These are phyloP conservation scores for Cyphomyrmex costatus DNA, from an alignment of 1,140 invertebrate species.

Conservation along the genomic window DNA sequence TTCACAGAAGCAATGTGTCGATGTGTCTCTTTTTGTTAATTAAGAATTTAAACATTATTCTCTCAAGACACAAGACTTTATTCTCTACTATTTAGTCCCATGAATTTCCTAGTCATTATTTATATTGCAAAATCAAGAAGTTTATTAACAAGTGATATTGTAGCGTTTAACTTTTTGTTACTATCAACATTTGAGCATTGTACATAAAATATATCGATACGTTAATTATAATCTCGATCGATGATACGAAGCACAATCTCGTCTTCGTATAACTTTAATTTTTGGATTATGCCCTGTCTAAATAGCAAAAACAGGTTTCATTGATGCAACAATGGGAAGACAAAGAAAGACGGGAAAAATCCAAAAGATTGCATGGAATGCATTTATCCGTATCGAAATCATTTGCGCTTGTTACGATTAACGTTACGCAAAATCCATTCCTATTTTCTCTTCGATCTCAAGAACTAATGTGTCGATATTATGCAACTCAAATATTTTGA, in stretches of 20 bases:
- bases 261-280: not conserved
- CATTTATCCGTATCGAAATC: not conserved
- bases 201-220: not conserved
- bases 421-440: not conserved
- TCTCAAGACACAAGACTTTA: not conserved
- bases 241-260: not conserved
- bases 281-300: not conserved
- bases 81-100: not conserved
- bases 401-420: not conserved
- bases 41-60: not conserved
- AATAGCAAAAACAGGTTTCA: not conserved
- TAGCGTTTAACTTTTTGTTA: conserved; percentile 3
- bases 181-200: not conserved
- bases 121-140: not conserved
- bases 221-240: conserved; percentile 17
- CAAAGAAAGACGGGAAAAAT: conserved; percentile 11
- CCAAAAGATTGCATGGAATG: not conserved
- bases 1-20: conserved; percentile 7
- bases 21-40: not conserved
- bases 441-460: not conserved
- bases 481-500: not conserved
- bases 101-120: not conserved
- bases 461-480: conserved; percentile 2
- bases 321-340: conserved; percentile 1
- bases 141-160: conserved; percentile 8